Evolutionary conservation across 2,113 vertebrate species (phyloP).

Genomic region (Ovis aries): DNA sequence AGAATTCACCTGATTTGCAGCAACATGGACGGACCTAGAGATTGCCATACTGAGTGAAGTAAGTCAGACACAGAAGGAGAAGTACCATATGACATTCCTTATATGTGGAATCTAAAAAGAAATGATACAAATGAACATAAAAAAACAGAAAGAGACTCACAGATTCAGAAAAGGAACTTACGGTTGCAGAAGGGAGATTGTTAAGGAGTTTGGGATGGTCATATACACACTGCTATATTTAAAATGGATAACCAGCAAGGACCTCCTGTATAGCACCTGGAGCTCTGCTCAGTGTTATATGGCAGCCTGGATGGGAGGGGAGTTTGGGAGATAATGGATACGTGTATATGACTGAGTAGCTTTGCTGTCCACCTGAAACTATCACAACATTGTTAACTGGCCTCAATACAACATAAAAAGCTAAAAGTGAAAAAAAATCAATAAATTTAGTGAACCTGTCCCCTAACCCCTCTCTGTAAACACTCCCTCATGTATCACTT

Average conservation of each 20-base stretch:
- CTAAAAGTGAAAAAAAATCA: neutral
- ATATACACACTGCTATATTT: neutral
- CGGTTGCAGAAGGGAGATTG: neutral
- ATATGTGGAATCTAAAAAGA: neutral
- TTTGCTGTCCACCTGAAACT: neutral
- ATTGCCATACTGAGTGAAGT: neutral
- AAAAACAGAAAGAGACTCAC: neutral
- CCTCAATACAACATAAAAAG: neutral
- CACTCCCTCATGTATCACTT: neutral
- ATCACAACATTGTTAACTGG: neutral
- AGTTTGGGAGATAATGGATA: neutral
- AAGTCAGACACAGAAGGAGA: neutral
- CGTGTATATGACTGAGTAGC: neutral
- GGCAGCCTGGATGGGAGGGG: neutral
- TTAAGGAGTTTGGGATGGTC: neutral
- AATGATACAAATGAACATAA: neutral
- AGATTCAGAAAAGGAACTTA: neutral
- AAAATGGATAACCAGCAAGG: neutral
- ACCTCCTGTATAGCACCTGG: neutral
- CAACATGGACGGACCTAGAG: neutral
- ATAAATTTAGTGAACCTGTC: neutral
- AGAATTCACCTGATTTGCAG: neutral
- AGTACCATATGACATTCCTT: neutral
- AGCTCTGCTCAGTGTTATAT: neutral
- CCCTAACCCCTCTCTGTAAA: neutral